Base-by-base conservation (phyloP, 2,113 vertebrate species). In the Vireo altiloquus region DNA sequence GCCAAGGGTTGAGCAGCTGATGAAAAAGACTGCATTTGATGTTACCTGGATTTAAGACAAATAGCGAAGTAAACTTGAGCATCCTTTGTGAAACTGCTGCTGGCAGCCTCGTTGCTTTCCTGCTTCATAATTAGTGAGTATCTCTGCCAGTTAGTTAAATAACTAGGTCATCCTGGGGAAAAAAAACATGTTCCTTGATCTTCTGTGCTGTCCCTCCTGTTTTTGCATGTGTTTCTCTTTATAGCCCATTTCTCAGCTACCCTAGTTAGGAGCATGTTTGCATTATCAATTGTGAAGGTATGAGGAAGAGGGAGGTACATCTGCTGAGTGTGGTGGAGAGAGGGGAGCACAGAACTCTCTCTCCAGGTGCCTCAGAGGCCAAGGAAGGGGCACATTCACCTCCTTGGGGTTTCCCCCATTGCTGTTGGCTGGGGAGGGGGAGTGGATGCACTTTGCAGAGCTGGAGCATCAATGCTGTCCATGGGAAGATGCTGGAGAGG, bases 131-230 rank as follows among this genome's bases (percentile, higher is more conserved):
- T 95, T 94, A 81, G 71, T 63, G 71, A 85, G 50, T 47, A n/a
- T 77, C 82, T 95, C 82, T 90, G 93, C 64, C 93, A 93, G 79
- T 94, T 77, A 96, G 82, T 91, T 96, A 87, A 95, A 76, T 93
- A 96, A 96, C 82, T 95, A 94, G 93, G 93, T 96, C 96, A 96
- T 86, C 65, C 82, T 81, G 33, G 47, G 40, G 3, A 21, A 40
- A 56, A 80, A 79, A 72, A 72, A 65, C 12, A 50, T 42, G 49
- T 89, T 93, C 69, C 82, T 93, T 96, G 95, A 89, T 95, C 92
- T 93, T 90, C 82, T 95, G 68, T 86, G 64, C 80, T 90, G 76
- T 89, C 94, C 90, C 92, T 96, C 92, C 85, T 93, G 90, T 78
- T 95, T 90, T 71, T 56, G 64, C 69, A 19, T 83, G 94, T 87